A percentile compares a stretch with the other conserved stretches of the same genome.
phyloP scores from a whole-genome alignment of 92 coral and sea anemone species.

The Metridium senile region DNA sequence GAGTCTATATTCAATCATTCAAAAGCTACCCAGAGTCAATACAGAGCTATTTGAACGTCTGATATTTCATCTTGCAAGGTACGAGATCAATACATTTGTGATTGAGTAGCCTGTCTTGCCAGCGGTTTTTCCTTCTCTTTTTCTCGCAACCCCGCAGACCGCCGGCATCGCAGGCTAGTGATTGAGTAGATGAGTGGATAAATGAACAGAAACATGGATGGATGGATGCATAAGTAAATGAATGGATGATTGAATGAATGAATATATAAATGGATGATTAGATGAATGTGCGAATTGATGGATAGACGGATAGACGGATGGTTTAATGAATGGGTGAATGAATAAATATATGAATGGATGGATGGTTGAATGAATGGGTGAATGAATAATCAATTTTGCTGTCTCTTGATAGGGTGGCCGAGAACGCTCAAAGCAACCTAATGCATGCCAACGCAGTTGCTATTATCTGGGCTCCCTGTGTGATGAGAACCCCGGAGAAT shows the following conservation, averaged over 20 bases:
- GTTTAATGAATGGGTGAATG: background rate
- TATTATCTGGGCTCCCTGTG: slow-evolving; percentile 96
- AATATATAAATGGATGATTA: background rate
- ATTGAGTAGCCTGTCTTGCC: too few relatives aligned
- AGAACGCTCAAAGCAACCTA: slow-evolving; percentile 74
- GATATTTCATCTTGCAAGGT: slow-evolving; percentile 93
- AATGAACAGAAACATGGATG: background rate
- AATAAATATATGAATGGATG: background rate
- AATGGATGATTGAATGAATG: background rate
- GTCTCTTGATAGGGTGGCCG: slow-evolving; percentile 49
- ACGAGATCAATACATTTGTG: too few relatives aligned
- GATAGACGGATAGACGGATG: background rate
- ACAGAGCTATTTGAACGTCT: slow-evolving; percentile 85
- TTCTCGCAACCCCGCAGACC: too few relatives aligned
- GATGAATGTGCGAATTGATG: background rate
- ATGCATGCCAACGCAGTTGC: slow-evolving; percentile 91
- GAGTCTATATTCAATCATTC: slow-evolving; percentile 66
- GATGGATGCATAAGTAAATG: background rate
- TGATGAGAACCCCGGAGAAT: slow-evolving; percentile 72
- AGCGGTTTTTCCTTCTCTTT: too few relatives aligned
- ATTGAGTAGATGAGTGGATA: background rate
- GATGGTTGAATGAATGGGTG: background rate
- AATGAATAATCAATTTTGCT: too few relatives aligned
- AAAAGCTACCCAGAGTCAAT: slow-evolving; percentile 85
- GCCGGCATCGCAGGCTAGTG: background rate